Evolutionary conservation across 2,797 vertebrate genomes (phyloP).

Genomic region (Muscicapa striata): DNA sequence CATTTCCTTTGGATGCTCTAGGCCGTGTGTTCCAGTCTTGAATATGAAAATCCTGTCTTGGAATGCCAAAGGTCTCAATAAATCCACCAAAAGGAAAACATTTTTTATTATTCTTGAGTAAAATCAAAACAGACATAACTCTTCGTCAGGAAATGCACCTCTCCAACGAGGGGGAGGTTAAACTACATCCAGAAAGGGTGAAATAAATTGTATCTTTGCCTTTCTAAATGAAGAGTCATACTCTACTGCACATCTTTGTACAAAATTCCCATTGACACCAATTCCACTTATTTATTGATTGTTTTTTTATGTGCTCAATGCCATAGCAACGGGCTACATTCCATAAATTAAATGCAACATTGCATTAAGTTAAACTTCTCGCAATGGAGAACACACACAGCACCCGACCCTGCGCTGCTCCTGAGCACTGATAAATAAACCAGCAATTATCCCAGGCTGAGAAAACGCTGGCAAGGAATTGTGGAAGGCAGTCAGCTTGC

Average conservation of each 20-base stretch:
- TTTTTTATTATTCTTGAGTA: slow-evolving; percentile 6
- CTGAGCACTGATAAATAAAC: not conserved
- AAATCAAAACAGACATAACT: slow-evolving; percentile 1
- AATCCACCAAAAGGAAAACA: slow-evolving; percentile 8
- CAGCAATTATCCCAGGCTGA: not conserved
- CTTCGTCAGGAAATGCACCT: not conserved
- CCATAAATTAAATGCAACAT: slow-evolving; percentile 61
- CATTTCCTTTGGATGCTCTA: not conserved
- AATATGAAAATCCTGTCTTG: not conserved
- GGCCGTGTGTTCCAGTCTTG: not conserved
- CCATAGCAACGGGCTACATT: slow-evolving; percentile 60
- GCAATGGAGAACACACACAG: not conserved
- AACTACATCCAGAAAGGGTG: not conserved
- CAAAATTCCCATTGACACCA: slow-evolving; percentile 67
- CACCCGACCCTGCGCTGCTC: not conserved
- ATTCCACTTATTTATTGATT: slow-evolving; percentile 73
- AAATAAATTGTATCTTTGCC: slow-evolving; percentile 16
- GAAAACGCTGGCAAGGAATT: not conserved
- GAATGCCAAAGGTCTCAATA: slow-evolving; percentile 11
- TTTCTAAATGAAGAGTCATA: slow-evolving; percentile 42
- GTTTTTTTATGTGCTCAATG: slow-evolving; percentile 33
- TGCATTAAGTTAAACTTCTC: slow-evolving; percentile 62
- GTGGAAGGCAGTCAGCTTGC: not conserved
- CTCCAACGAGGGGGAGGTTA: not conserved
- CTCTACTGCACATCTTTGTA: slow-evolving; percentile 29